Percentiles rank a stretch among this genome's conserved stretches.
Evolutionary conservation across 1,140 invertebrate genomes (phyloP).

Genomic region (Anastrepha obliqua): DNA sequence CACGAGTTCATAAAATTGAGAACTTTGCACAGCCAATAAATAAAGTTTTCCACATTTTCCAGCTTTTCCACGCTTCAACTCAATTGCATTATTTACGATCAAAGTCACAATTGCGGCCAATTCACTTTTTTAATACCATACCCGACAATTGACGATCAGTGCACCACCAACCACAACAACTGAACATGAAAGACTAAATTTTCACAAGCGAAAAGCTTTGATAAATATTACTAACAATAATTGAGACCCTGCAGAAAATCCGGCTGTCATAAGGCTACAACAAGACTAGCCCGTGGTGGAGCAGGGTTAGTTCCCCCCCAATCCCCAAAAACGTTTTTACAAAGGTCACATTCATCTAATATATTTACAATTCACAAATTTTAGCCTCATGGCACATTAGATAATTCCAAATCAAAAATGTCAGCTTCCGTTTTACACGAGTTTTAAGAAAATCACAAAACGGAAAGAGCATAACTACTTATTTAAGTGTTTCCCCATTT

Average conservation of each 20-base stretch:
- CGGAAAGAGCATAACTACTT: no score
- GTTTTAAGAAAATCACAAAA: neutral
- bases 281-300: neutral
- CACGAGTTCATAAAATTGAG: neutral
- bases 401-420: no score
- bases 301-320: neutral
- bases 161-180: neutral
- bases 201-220: neutral
- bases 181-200: conserved; percentile 17
- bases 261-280: neutral
- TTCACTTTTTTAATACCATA: neutral
- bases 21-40: neutral
- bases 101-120: neutral
- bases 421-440: no score
- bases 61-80: neutral
- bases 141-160: neutral
- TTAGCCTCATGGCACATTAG: no score
- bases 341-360: neutral
- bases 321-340: neutral
- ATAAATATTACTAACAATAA: neutral
- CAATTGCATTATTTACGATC: neutral
- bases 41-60: neutral
- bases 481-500: no score
- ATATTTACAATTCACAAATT: neutral
- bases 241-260: neutral